Conservation (phyloP, 2,888 invertebrate species). For the Caradrina kadenii region DNA sequence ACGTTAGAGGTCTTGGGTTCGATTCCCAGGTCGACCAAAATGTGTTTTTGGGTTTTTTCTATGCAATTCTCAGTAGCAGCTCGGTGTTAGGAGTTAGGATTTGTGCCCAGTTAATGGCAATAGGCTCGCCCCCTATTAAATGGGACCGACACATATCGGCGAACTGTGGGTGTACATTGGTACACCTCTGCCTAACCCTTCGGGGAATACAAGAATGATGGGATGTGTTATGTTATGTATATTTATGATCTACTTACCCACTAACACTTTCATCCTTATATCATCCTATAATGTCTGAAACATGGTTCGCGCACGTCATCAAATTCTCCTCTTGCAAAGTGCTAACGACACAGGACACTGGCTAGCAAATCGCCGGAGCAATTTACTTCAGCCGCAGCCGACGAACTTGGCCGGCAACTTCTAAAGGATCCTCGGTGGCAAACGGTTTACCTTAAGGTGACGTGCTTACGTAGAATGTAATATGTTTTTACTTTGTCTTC, state of each 20-base stretch:
- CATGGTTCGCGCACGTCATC: slow-evolving; percentile 39
- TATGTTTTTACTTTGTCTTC: not conserved
- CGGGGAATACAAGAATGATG: no score
- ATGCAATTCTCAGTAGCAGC: no score
- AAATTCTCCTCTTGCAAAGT: slow-evolving; percentile 40
- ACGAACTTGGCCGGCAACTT: slow-evolving; percentile 55
- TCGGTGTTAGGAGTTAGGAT: no score
- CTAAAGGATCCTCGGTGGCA: slow-evolving; percentile 11
- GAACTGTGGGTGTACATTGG: no score
- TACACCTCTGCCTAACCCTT: no score
- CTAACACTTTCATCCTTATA: slow-evolving; percentile 23
- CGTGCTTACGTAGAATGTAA: not conserved
- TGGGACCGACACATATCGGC: no score
- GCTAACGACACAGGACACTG: slow-evolving; percentile 44
- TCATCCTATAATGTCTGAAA: slow-evolving; percentile 38
- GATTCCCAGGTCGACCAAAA: no score
- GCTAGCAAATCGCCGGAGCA: slow-evolving; percentile 63
- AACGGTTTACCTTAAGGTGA: not conserved
- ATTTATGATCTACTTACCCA: not conserved
- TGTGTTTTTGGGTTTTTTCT: no score
- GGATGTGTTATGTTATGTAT: no score
- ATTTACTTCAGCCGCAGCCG: slow-evolving; percentile 67
- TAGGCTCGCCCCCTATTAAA: no score
- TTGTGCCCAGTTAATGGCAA: no score
- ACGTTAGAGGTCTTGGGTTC: no score